phyloP scores from a whole-genome alignment of 2,113 vertebrate species.

The Misgurnus mizolepis region DNA sequence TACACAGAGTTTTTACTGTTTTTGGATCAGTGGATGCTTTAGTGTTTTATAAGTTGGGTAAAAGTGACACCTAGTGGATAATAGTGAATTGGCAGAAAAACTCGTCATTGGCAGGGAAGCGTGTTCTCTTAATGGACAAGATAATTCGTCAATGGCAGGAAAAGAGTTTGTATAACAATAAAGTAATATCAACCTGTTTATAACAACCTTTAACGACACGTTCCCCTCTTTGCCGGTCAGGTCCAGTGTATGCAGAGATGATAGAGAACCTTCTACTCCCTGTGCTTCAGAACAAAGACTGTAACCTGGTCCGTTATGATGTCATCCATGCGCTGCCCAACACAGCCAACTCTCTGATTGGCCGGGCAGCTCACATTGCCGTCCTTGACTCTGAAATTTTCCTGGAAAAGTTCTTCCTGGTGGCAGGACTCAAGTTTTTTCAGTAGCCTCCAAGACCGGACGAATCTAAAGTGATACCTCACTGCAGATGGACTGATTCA shows the following conservation, averaged over 20 bases:
- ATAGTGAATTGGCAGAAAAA: too few relatives aligned
- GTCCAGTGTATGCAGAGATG: conserved; percentile 98
- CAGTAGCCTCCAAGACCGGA: conserved; percentile 78
- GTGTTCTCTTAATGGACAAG: too few relatives aligned
- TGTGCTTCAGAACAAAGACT: conserved; percentile 93
- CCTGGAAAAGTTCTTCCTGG: conserved; percentile 99
- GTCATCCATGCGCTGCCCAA: conserved; percentile 97
- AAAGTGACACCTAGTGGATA: too few relatives aligned
- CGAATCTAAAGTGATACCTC: conserved; percentile 85
- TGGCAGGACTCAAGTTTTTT: conserved; percentile 97
- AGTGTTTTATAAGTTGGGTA: too few relatives aligned
- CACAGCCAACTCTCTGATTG: conserved; percentile 97
- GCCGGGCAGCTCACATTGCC: conserved; percentile 96
- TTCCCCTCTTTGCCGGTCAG: conserved; percentile 62
- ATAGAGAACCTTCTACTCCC: conserved; percentile 96
- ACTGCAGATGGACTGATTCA: conserved; percentile 80
- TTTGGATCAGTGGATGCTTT: too few relatives aligned
- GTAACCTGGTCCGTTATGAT: conserved; percentile 94
- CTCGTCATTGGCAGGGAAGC: too few relatives aligned
- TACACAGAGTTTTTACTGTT: too few relatives aligned
- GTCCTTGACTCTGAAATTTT: conserved; percentile 99
- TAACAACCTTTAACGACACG: neutral
- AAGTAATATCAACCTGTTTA: neutral
- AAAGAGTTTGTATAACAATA: too few relatives aligned
- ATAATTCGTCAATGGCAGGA: too few relatives aligned